phyloP scores from a whole-genome alignment of 2,797 vertebrate species.

The Sebastes vulpes region DNA sequence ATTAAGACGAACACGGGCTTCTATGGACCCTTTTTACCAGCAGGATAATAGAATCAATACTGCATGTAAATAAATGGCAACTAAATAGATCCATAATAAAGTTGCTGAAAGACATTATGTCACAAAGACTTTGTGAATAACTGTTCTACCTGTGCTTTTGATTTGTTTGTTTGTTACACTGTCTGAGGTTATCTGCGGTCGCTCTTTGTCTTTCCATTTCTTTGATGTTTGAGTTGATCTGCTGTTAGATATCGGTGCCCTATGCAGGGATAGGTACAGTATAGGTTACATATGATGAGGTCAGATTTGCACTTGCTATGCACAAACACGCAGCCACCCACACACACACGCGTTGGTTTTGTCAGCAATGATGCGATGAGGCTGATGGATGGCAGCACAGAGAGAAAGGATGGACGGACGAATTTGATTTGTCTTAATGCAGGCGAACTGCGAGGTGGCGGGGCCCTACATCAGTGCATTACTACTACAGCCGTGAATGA shows the following conservation, averaged over 20 bases:
- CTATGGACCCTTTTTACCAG: slow-evolving; percentile 69
- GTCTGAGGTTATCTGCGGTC: background rate
- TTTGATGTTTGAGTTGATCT: slow-evolving; percentile 12
- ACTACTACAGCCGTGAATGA: slow-evolving; percentile 37
- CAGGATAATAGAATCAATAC: slow-evolving; percentile 78
- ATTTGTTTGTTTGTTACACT: slow-evolving; percentile 5
- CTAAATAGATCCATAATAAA: slow-evolving; percentile 70
- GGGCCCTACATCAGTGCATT: slow-evolving; percentile 41
- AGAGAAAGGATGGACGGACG: slow-evolving; percentile 69
- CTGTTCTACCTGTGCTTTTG: slow-evolving; percentile 1
- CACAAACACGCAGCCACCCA: background rate
- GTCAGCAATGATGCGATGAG: slow-evolving; percentile 79
- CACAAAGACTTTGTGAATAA: slow-evolving; percentile 27
- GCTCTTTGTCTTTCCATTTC: background rate
- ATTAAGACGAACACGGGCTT: slow-evolving; percentile 72
- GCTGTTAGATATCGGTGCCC: background rate
- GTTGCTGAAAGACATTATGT: slow-evolving; percentile 54
- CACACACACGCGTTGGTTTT: slow-evolving; percentile 22
- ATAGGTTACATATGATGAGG: slow-evolving; percentile 11
- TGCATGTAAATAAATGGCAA: slow-evolving; percentile 72
- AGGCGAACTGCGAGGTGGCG: slow-evolving; percentile 23
- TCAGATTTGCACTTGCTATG: slow-evolving; percentile 5
- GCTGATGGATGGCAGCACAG: slow-evolving; percentile 81
- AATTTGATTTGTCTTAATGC: slow-evolving; percentile 85
- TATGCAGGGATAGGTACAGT: background rate